Conservation (phyloP, 2,888 invertebrate genomes). For the Xestoiulus laeticollis region DNA sequence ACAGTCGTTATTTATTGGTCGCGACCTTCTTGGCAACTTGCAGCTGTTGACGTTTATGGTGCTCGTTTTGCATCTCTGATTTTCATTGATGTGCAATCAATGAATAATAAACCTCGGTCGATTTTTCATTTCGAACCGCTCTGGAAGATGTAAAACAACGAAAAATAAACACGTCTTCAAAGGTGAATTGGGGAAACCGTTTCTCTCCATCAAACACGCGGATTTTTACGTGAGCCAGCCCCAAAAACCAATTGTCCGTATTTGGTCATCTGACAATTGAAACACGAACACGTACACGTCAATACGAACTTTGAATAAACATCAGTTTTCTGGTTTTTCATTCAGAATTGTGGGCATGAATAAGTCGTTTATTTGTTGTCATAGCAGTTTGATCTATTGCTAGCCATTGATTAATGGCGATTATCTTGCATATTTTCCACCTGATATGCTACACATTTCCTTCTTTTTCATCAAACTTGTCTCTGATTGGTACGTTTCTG, state of each 20-base stretch:
- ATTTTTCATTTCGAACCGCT: background rate
- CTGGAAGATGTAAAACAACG: conserved; percentile 19
- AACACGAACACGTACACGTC: background rate
- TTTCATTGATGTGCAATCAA: background rate
- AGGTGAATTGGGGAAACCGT: background rate
- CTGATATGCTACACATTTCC: background rate
- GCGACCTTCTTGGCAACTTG: background rate
- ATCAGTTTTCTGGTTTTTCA: background rate
- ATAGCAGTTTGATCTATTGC: background rate
- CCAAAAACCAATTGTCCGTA: background rate
- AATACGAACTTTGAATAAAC: background rate
- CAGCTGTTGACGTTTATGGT: background rate
- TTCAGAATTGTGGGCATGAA: background rate
- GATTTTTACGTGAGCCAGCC: background rate
- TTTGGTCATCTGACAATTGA: background rate
- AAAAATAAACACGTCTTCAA: conserved; percentile 10
- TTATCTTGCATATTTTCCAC: background rate
- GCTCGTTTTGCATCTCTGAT: background rate
- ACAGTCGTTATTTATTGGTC: background rate
- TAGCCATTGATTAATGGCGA: background rate
- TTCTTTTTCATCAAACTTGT: background rate
- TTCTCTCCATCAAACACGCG: background rate
- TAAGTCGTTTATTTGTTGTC: background rate
- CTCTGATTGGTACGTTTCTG: background rate
- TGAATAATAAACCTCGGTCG: background rate